Evolutionary conservation across 2,888 invertebrate species (phyloP).

Genomic region (Imbricaverruca yamaguchii): DNA sequence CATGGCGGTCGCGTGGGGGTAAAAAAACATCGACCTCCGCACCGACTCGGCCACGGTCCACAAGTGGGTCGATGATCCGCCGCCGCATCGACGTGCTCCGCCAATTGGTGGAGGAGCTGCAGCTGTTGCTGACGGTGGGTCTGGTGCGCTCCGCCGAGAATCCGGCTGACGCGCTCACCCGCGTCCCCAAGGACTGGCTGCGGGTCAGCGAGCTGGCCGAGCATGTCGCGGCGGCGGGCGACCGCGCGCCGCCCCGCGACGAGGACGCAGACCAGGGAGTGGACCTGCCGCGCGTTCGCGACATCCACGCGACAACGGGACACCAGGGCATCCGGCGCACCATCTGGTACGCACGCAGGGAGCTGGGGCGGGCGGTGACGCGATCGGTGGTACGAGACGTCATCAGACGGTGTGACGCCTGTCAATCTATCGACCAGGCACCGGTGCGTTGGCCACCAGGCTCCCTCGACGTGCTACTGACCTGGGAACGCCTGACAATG

Average conservation of each 20-base stretch:
- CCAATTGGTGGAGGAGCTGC: no score
- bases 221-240: neutral
- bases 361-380: neutral
- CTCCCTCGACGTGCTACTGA: neutral
- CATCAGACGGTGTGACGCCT: neutral
- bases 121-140: neutral
- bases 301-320: neutral
- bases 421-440: neutral
- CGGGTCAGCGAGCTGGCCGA: neutral
- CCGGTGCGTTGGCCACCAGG: neutral
- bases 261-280: neutral
- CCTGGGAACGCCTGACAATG: neutral
- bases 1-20: no score
- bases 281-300: neutral
- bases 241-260: neutral
- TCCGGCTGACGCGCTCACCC: slow-evolving; percentile 24
- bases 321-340: neutral
- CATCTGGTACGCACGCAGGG: neutral
- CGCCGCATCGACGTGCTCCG: no score
- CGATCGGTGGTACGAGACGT: neutral
- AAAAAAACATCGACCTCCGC: no score
- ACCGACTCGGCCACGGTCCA: no score
- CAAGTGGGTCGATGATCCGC: no score
- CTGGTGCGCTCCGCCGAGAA: slow-evolving; percentile 15
- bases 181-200: slow-evolving; percentile 24